Percentiles rank a stretch among this genome's conserved stretches.
Conservation (phyloP, 2,888 invertebrate species). For the Morpho helenor region DNA sequence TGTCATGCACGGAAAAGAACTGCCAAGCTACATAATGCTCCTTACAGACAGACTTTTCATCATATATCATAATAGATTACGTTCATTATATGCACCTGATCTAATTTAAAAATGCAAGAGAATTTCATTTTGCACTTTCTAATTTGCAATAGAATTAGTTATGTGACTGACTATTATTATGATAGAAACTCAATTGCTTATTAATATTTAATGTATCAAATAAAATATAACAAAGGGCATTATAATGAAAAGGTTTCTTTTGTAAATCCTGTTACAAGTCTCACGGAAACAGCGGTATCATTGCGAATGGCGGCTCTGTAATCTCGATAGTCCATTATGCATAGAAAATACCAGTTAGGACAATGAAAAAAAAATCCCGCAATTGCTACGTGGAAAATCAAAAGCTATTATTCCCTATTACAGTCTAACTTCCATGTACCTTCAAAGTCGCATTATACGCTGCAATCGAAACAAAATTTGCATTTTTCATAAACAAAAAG, state of each 20-base stretch:
- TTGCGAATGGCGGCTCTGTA: conserved; percentile 52
- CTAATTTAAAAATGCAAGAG: too few relatives aligned
- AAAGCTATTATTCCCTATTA: conserved; percentile 57
- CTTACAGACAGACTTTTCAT: too few relatives aligned
- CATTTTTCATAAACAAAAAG: conserved; percentile 44
- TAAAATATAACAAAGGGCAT: conserved; percentile 20
- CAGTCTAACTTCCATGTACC: conserved; percentile 35
- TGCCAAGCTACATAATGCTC: too few relatives aligned
- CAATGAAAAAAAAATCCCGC: conserved; percentile 56
- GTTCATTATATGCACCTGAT: too few relatives aligned
- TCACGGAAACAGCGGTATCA: conserved; percentile 61
- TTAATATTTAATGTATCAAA: too few relatives aligned
- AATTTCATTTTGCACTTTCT: too few relatives aligned
- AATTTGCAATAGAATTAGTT: too few relatives aligned
- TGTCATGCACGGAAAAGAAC: too few relatives aligned
- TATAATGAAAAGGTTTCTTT: conserved; percentile 51
- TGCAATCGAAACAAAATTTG: conserved; percentile 37
- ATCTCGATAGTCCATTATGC: conserved; percentile 61
- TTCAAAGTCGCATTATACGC: conserved; percentile 18
- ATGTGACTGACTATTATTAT: too few relatives aligned
- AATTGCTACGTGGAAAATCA: conserved; percentile 60
- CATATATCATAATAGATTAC: too few relatives aligned
- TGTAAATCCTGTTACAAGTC: conserved; percentile 60
- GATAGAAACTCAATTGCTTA: too few relatives aligned
- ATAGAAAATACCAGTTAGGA: conserved; percentile 60